These are phyloP conservation scores for Cordilura impudica DNA, from an alignment of 2,888 invertebrate species.

Conservation along the genomic window DNA sequence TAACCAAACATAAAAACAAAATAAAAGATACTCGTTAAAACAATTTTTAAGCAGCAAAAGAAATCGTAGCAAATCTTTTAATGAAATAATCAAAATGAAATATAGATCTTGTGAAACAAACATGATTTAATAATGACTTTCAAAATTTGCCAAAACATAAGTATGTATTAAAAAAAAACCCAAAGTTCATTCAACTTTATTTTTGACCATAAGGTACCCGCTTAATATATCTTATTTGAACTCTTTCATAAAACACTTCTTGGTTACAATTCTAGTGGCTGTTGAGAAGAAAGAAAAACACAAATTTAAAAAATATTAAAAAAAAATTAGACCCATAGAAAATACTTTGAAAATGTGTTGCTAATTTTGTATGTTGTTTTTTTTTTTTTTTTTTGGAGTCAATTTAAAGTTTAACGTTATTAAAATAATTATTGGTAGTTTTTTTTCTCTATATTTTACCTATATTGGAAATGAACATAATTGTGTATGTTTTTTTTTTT, in stretches of 20 bases:
- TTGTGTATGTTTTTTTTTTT: neutral
- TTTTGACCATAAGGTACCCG: constrained; percentile 2
- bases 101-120: too few species aligned
- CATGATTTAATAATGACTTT: constrained; percentile 11
- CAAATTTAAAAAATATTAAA: neutral
- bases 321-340: neutral
- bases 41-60: too few species aligned
- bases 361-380: neutral
- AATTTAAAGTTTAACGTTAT: constrained; percentile 16
- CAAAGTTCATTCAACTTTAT: constrained; percentile 20
- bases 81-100: too few species aligned
- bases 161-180: neutral
- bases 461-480: neutral
- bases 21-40: too few species aligned
- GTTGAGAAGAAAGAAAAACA: neutral
- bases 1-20: too few species aligned
- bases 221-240: constrained; percentile 12
- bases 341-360: too few species aligned
- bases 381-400: constrained; percentile 3
- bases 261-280: neutral
- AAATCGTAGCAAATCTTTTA: too few species aligned
- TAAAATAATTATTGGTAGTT: neutral
- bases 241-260: neutral
- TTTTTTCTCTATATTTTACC: neutral
- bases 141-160: neutral